Evolutionary conservation across 2,113 vertebrate genomes (phyloP).

Genomic region (Felis catus): DNA sequence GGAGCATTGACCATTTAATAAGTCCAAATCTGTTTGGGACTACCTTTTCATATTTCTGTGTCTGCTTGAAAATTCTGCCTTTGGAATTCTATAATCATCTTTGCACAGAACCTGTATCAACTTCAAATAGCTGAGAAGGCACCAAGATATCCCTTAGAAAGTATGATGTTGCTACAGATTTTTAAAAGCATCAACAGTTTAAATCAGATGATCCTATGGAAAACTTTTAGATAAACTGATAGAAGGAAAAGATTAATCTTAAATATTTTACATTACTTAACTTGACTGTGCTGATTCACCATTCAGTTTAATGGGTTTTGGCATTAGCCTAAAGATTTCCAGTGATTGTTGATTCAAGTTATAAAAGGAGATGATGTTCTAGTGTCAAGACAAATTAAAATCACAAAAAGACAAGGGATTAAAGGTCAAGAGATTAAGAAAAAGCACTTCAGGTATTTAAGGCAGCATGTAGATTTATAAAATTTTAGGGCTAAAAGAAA

Average conservation of each 20-base stretch:
- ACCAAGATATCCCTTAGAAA: neutral
- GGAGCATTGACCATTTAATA: neutral
- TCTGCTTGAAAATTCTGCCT: neutral
- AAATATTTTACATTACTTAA: slow-evolving; percentile 31
- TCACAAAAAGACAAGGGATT: neutral
- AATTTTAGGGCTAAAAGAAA: neutral
- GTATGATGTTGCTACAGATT: neutral
- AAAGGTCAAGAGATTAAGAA: neutral
- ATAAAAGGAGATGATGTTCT: neutral
- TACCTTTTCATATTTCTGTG: neutral
- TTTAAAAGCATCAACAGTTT: neutral
- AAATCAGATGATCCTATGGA: neutral
- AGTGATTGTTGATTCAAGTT: neutral
- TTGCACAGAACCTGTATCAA: neutral
- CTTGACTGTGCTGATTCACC: neutral
- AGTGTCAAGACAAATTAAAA: slow-evolving; percentile 3
- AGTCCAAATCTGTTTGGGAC: neutral
- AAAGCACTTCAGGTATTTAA: neutral
- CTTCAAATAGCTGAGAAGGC: neutral
- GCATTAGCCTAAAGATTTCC: neutral
- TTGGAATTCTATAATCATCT: neutral
- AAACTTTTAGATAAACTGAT: neutral
- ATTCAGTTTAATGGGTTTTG: slow-evolving; percentile 12
- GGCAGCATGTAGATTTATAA: neutral
- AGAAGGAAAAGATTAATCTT: neutral